Evolutionary conservation across 2,113 vertebrate species (phyloP), one percentile per base, ranked within the genome.

Genomic region (Antechinus flavipes): DNA sequence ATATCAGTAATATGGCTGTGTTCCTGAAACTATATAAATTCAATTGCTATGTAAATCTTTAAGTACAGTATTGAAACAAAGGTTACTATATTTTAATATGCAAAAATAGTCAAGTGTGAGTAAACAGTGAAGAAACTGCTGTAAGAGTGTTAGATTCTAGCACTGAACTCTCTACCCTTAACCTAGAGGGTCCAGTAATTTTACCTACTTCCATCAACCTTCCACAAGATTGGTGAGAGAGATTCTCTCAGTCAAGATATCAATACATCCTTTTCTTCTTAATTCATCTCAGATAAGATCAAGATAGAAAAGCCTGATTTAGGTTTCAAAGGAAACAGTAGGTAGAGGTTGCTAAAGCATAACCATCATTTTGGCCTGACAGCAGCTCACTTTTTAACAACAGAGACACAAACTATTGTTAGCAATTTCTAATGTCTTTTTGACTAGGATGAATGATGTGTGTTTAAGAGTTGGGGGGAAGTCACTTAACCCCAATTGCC

Each of bases 391-490:
- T 84, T 84, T 76, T 84, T 84, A 22, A 42, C 89, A 91, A 84
- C 2, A 2, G 0, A 12, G 19, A n/a, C 42, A 97, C 92, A 58
- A 93, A 93, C 35, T 76, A 24, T 35, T 47, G 23, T 47, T 53
- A 10, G 90, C 52, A 54, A 91, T 55, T 76, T 89, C 9, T 53
- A 2, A 0, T 3, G n/a, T 52, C 54, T 54, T 27, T 56, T 30
- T 22, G 52, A 23, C 53, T 93, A 27, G 54, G 61, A 94, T 84
- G 95, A 58, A 89, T 23, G n/a, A 90, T 9, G 54, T 92, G 84
- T 92, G 92, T 46, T 54, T 61, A 54, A 5, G 22, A 46, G 25
- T 92, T 94, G 91, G 90, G 61, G 12, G 30, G 16, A 68, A 14
- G 54, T 22, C 6, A 52, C 50, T 52, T 52, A 52, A 50, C 50